Evolutionary conservation across 2,113 vertebrate genomes (phyloP), one percentile per base, ranked within the genome.

Genomic region (Pantherophis guttatus): DNA sequence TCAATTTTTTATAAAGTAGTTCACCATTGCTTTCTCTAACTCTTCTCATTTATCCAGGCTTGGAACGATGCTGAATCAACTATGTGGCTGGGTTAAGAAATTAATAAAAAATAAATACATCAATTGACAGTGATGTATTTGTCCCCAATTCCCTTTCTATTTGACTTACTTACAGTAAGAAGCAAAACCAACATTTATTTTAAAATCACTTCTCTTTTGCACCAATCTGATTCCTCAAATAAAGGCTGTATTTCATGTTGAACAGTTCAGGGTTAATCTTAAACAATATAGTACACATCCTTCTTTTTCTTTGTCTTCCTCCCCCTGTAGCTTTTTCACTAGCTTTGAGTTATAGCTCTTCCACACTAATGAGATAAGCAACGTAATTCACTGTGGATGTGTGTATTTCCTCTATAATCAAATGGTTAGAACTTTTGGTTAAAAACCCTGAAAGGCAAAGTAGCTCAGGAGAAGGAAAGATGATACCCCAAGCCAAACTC

Each of bases 361-460:
- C 97, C 97, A 96, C 96, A 96, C 97, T 98, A 98, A 97, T 97
- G 97, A 98, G 97, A 98, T 98, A 98, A 98, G 98, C 97, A 98
- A 97, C 96, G 95, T 96, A 97, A 97, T 94, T 98, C 97, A 98
- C 92, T 90, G 2, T 92, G 96, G 97, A 94, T 96, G 96, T 95
- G 95, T 96, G 94, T 96, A 93, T 94, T 97, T 97, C 89, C 93
- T 97, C 93, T 96, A 8, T 96, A 97, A 97, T 97, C 95, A 96
- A 96, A 96, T 94, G 93, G 92, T 94, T 93, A 94, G 96, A 96
- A 94, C 93, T 87, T 95, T 96, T 93, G 91, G 91, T 89, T 75
- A 94, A 96, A 97, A 96, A 96, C 94, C 94, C 96, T 89, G 93
- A 95, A 95, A 59, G 52, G 88, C 95, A 75, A 96, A 81, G 93